Base-by-base conservation (phyloP, 2,113 vertebrate genomes). In the Trematocara nigrifrons region DNA sequence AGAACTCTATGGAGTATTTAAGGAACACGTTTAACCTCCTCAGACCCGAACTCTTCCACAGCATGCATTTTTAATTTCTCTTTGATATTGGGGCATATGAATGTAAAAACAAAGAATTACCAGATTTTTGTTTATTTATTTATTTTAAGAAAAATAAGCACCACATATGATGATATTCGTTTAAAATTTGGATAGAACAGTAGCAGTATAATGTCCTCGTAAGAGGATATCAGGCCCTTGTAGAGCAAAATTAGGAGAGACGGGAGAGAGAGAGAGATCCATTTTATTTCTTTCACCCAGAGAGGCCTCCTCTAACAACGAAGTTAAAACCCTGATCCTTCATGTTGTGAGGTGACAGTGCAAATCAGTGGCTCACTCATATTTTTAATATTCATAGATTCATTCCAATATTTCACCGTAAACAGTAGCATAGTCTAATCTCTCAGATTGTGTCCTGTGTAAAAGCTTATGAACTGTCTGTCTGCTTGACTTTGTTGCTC, bases 281-380 rank as follows among this genome's bases (percentile, higher is more conserved):
- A 26, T 10, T 22, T 7, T 38, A 0, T 31, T 31, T 31, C 5
- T 71, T 71, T 71, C 20, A 26, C 0, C 12, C 5, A 45, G 3
- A 45, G 1, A 45, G 40, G 38, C 8, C 40, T 45, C 20, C 7
- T 47, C 5, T 26, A 40, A 66, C 10, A 40, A 66, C n/a, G 11
- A 20, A 40, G 61, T 69, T 40, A 69, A 64, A 69, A 40, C 11
- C 35, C 18, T 22, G 35, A 40, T 40, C 18, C n/a, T 40, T 40
- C 10, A 22, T 69, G n/a, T 40, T 69, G 18, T 40, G 61, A 66
- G 61, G 61, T 40, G 35, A 20, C 61, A 40, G 6, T 56, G 20
- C 35, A 29, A 40, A 69, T 38, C 4, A 6, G 38, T 45, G 35
- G 4, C 18, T 38, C 61, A 66, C 18, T 6, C 33, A 42, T 57